These are phyloP conservation scores for Autographa pulchrina DNA, from an alignment of 2,888 invertebrate genomes.

Conservation along the genomic window DNA sequence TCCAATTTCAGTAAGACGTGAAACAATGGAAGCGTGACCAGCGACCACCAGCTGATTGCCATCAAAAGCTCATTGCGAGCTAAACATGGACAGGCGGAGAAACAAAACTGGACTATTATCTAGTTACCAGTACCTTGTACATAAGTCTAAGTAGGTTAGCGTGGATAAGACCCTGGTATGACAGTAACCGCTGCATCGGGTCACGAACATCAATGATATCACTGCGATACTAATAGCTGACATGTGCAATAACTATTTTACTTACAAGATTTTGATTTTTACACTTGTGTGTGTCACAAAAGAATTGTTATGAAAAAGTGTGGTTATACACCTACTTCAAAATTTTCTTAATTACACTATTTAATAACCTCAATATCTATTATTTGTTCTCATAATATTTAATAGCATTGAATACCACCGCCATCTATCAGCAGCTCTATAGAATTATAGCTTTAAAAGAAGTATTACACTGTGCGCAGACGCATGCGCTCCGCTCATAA, in stretches of 20 bases:
- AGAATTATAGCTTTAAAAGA: conserved; percentile 41
- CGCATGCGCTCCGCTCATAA: conserved; percentile 49
- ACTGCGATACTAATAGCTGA: conserved; percentile 38
- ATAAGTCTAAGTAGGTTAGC: conserved; percentile 69
- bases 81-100: conserved; percentile 65
- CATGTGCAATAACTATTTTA: conserved; percentile 14
- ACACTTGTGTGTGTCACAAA: background rate
- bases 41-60: conserved; percentile 74
- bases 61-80: conserved; percentile 69
- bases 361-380: no score
- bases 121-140: conserved; percentile 60
- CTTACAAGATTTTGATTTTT: background rate
- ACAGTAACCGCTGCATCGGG: conserved; percentile 44
- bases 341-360: no score
- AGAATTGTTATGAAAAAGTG: background rate
- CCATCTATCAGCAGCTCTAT: conserved; percentile 65
- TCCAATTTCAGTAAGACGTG: conserved; percentile 75
- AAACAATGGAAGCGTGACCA: conserved; percentile 85
- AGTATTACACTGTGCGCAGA: conserved; percentile 50
- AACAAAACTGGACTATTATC: conserved; percentile 69
- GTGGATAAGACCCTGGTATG: conserved; percentile 42
- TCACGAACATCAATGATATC: conserved; percentile 67
- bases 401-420: no score
- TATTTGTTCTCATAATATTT: no score
- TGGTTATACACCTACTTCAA: no score